These are phyloP conservation scores for Colistium nudipinnis DNA, from an alignment of 2,113 vertebrate species.

Conservation along the genomic window DNA sequence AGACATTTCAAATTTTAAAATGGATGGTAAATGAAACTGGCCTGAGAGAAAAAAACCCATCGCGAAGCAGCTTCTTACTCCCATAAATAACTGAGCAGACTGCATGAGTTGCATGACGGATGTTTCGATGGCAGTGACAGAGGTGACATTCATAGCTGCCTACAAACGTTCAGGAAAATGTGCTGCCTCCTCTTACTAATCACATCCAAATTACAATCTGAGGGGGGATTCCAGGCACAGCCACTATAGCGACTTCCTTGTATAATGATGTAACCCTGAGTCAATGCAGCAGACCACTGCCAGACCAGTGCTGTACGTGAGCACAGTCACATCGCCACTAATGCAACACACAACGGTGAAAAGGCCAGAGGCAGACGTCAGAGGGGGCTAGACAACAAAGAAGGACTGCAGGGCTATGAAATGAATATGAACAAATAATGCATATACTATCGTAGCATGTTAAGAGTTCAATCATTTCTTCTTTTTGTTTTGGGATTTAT, in stretches of 20 bases:
- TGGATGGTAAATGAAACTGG: too few relatives aligned
- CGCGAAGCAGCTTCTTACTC: too few relatives aligned
- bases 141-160: not conserved
- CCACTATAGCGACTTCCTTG: slow-evolving; percentile 9
- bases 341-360: slow-evolving; percentile 12
- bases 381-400: slow-evolving; percentile 30
- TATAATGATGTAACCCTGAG: slow-evolving; percentile 57
- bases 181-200: slow-evolving; percentile 35
- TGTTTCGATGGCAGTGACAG: not conserved
- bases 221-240: slow-evolving; percentile 42
- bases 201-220: slow-evolving; percentile 17
- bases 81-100: too few relatives aligned
- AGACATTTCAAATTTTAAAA: too few relatives aligned
- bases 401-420: slow-evolving; percentile 25
- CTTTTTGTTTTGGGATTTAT: too few relatives aligned
- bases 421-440: not conserved
- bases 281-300: slow-evolving; percentile 28
- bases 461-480: too few relatives aligned
- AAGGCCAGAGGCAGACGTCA: not conserved
- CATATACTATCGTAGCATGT: not conserved
- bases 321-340: slow-evolving; percentile 65
- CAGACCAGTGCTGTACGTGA: slow-evolving; percentile 72
- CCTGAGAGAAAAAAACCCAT: too few relatives aligned
- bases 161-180: not conserved
- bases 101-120: not conserved